phyloP scores from a whole-genome alignment of 2,797 vertebrate species.

The Micropoecilia bifurca region DNA sequence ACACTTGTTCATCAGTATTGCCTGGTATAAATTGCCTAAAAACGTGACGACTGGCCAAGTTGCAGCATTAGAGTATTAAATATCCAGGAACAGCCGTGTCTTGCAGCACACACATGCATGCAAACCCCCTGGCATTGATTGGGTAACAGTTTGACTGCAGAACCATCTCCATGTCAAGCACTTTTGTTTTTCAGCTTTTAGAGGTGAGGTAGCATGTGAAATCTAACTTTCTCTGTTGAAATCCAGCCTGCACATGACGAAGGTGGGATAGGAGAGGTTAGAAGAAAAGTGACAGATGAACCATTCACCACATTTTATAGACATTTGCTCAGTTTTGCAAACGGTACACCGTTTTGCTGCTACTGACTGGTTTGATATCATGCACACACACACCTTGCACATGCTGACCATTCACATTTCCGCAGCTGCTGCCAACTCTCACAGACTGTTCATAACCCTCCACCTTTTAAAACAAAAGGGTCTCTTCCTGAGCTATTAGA shows the following conservation, averaged over 20 bases:
- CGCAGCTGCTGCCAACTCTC: constrained; percentile 48
- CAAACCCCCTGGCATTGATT: constrained; percentile 23
- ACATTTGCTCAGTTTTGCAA: constrained; percentile 5
- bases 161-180: constrained; percentile 33
- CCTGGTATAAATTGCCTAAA: constrained; percentile 9
- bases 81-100: constrained; percentile 22
- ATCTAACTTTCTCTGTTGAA: constrained; percentile 47
- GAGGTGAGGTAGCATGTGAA: constrained; percentile 36
- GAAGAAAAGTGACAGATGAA: constrained; percentile 37
- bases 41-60: constrained; percentile 6
- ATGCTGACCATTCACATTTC: constrained; percentile 25
- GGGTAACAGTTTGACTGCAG: constrained; percentile 38
- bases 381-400: constrained; percentile 19
- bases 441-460: constrained; percentile 61
- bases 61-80: constrained; percentile 2
- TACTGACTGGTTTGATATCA: constrained; percentile 6
- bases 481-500: constrained; percentile 47
- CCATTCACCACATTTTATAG: constrained; percentile 17
- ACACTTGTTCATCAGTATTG: neutral
- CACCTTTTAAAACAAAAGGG: constrained; percentile 62
- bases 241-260: constrained; percentile 17
- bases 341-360: constrained; percentile 24
- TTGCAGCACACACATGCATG: constrained; percentile 12
- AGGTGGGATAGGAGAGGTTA: constrained; percentile 8
- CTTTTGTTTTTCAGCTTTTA: constrained; percentile 20